phyloP scores from a whole-genome alignment of 1,140 invertebrate genomes.

The Hylaeus anthracinus region DNA sequence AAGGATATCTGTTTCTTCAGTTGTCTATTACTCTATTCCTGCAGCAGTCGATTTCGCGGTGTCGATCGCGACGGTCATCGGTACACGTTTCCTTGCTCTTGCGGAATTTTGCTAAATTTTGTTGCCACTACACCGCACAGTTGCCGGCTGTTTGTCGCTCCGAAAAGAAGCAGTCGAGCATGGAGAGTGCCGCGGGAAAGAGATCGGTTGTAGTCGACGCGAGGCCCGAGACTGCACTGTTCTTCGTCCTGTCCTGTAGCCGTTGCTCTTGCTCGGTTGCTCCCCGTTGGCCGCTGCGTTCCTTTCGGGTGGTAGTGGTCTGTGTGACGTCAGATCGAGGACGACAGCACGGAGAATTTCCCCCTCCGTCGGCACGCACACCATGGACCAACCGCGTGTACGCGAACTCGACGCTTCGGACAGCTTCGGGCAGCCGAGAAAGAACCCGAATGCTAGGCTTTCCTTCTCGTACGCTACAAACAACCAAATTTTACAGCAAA shows the following conservation, averaged over 20 bases:
- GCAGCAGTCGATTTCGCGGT: not conserved
- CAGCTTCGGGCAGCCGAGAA: too few species aligned
- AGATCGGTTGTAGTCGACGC: conserved; percentile 54
- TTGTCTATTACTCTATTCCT: too few species aligned
- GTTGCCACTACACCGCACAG: conserved; percentile 47
- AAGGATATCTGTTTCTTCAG: too few species aligned
- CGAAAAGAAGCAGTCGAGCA: conserved; percentile 34
- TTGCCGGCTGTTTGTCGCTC: conserved; percentile 11
- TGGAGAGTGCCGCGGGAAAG: not conserved
- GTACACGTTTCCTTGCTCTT: not conserved
- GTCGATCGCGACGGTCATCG: not conserved
- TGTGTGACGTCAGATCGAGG: too few species aligned
- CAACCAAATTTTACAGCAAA: too few species aligned
- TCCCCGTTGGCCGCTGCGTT: conserved; percentile 10
- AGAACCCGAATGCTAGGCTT: too few species aligned
- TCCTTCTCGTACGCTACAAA: too few species aligned
- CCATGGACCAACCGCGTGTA: too few species aligned
- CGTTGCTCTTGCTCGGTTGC: conserved; percentile 7
- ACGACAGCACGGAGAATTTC: too few species aligned
- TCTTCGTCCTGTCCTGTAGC: too few species aligned
- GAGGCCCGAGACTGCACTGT: conserved; percentile 64
- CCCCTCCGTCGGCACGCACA: too few species aligned
- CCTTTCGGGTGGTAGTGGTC: not conserved
- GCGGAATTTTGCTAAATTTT: not conserved
- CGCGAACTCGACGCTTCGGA: too few species aligned